Percentiles rank a stretch among this genome's conserved stretches.
phyloP scores from a whole-genome alignment of 2,113 vertebrate species.

The Microcebus murinus region DNA sequence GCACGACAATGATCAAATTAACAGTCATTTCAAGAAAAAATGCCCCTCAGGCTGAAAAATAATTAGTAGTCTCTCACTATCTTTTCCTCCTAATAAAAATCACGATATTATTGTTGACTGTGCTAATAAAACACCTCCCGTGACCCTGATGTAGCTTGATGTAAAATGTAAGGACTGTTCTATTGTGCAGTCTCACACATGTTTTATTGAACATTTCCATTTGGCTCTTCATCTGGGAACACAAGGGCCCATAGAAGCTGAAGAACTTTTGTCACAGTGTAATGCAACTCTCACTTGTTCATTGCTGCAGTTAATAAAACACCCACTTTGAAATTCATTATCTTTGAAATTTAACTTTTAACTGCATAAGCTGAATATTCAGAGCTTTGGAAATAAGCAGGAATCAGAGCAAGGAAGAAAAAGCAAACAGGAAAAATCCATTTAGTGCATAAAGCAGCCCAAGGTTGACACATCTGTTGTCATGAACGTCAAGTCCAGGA shows the following conservation, averaged over 20 bases:
- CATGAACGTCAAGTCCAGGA: not conserved
- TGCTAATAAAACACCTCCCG: conserved; percentile 89
- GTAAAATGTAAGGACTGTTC: conserved; percentile 85
- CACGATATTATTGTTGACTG: conserved; percentile 89
- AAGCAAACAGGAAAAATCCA: not conserved
- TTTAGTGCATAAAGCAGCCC: not conserved
- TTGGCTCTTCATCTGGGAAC: conserved; percentile 81
- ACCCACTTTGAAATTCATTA: conserved; percentile 62
- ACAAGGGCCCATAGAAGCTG: conserved; percentile 59
- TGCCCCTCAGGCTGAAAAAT: conserved; percentile 89
- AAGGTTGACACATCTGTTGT: not conserved
- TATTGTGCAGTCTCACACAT: conserved; percentile 82
- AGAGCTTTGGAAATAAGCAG: not conserved
- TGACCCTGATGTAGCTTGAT: conserved; percentile 85
- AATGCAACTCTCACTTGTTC: conserved; percentile 59
- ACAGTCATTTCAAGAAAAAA: conserved; percentile 88
- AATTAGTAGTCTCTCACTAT: conserved; percentile 91
- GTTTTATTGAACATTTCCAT: conserved; percentile 84
- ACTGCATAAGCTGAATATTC: conserved; percentile 42
- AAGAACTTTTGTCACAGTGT: conserved; percentile 81
- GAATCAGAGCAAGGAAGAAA: not conserved
- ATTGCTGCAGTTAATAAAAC: conserved; percentile 59
- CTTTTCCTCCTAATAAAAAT: conserved; percentile 89
- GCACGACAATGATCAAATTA: conserved; percentile 91
- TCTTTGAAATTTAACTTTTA: conserved; percentile 68